Evolutionary conservation across 2,113 vertebrate species (phyloP), one percentile per base, ranked within the genome.

Genomic region (Tauraco erythrolophus): DNA sequence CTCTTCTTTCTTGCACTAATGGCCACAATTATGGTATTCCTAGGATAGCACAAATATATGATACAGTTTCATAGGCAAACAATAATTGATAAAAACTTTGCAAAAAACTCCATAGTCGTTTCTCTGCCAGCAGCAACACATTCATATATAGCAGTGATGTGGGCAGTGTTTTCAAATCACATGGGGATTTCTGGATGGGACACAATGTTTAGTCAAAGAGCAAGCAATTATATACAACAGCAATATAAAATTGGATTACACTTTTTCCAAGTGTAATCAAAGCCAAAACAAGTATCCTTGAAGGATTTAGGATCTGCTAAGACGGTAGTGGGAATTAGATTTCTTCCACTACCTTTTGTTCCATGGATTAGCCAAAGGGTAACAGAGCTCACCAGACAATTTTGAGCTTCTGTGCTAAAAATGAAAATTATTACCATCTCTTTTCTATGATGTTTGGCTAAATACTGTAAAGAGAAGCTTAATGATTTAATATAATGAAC

Each of bases 341-440:
- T 96, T 96, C 5, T 95, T 96, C 74, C 90, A 96, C 72, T 95
- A 61, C 94, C 60, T 94, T 97, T 97, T 91, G 78, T 68, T 94
- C 50, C 50, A 53, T 19, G 33, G 75, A 89, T 97, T 94, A 95
- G 91, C 68, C 58, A 92, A 75, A 48, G 33, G 33, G 35, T 87
- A 81, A 75, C 43, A 79, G 62, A 86, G 4, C 15, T 64, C 3
- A 11, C 43, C 79, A 93, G 85, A 81, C 7, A 92, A 81, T 48
- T 74, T 66, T 82, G 75, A 78, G 92, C 23, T 85, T 92, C 68
- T 93, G 53, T 65, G 37, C 80, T 90, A 84, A 96, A 98, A 77
- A 94, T 69, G 76, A 94, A 98, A 96, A 97, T 94, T 28, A 91
- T 91, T 88, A 53, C 41, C n/a, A 37, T 94, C 90, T 96, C 70